Evolutionary conservation across 2,797 vertebrate genomes (phyloP).

Genomic region (Chrosomus eos): DNA sequence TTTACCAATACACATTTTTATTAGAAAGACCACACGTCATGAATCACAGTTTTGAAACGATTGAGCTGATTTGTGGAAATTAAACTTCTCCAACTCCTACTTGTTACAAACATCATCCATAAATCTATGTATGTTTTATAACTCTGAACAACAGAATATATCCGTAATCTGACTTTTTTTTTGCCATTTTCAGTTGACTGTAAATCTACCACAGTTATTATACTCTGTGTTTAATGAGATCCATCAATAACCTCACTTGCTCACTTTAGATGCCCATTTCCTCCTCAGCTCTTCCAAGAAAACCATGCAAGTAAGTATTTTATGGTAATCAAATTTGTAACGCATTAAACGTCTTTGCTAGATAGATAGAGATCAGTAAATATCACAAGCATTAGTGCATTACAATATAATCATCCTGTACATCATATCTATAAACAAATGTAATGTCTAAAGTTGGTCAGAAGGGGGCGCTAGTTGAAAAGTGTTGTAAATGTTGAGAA

Average conservation of each 20-base stretch:
- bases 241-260: constrained; percentile 10
- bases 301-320: neutral
- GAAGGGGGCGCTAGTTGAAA: constrained; percentile 37
- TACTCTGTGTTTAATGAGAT: neutral
- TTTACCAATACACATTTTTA: neutral
- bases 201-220: neutral
- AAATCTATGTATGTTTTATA: neutral
- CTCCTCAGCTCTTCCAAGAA: constrained; percentile 11
- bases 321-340: neutral
- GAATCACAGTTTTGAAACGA: neutral
- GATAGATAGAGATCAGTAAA: neutral
- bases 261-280: constrained; percentile 25
- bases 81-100: neutral
- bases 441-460: constrained; percentile 36
- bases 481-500: constrained; percentile 8
- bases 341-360: constrained; percentile 15
- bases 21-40: neutral
- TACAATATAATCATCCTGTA: neutral
- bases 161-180: neutral
- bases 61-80: neutral
- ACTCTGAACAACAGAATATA: neutral
- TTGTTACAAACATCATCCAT: neutral
- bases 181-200: neutral
- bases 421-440: neutral
- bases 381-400: neutral